These are phyloP conservation scores for Papilio protenor DNA, from an alignment of 2,888 invertebrate species.

Conservation along the genomic window DNA sequence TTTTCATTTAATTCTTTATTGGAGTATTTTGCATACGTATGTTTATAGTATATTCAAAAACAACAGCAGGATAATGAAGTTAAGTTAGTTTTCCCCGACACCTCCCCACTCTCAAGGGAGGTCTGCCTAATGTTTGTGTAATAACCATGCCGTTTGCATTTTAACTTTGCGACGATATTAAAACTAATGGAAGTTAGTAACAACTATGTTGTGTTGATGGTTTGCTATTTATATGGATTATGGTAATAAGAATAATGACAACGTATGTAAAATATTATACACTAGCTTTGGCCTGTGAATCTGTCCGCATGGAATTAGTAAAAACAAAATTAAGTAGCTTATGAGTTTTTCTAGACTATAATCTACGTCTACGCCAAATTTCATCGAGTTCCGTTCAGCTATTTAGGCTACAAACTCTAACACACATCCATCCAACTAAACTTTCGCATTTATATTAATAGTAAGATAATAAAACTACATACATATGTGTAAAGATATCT, in stretches of 20 bases:
- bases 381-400: too few relatives aligned
- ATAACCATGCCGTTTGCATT: slow-evolving; percentile 15
- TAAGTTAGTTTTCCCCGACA: not conserved
- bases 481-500: too few relatives aligned
- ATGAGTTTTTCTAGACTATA: too few relatives aligned
- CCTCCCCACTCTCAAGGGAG: not conserved
- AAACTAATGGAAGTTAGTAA: not conserved
- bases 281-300: too few relatives aligned
- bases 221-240: not conserved
- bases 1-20: not conserved
- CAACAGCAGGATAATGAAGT: slow-evolving; percentile 3
- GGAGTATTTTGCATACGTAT: not conserved
- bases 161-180: slow-evolving; percentile 7
- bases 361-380: too few relatives aligned
- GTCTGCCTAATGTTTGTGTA: not conserved
- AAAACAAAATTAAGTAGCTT: too few relatives aligned
- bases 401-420: too few relatives aligned
- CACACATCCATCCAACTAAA: too few relatives aligned
- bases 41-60: slow-evolving; percentile 2
- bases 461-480: too few relatives aligned
- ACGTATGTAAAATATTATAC: not conserved
- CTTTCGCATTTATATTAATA: too few relatives aligned
- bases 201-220: not conserved
- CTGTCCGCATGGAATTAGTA: too few relatives aligned
- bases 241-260: not conserved